phyloP scores from a whole-genome alignment of 2,888 invertebrate genomes.

The Sinhomidia bicolor region DNA sequence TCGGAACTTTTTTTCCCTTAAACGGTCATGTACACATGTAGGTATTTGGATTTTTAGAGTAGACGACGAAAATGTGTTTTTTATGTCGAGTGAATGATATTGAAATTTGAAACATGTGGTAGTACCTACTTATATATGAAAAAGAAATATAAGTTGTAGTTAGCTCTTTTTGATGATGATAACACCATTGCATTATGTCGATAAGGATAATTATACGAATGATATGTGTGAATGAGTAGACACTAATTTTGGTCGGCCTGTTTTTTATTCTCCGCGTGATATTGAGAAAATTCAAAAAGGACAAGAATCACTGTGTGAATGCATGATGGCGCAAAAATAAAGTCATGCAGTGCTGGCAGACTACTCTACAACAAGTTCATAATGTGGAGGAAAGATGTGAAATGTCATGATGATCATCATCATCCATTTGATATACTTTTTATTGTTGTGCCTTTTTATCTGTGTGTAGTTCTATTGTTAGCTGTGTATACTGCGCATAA shows the following conservation, averaged over 20 bases:
- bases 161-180: too few relatives aligned
- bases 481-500: not conserved
- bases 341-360: not conserved
- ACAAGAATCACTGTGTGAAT: conserved; percentile 50
- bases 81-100: not conserved
- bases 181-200: not conserved
- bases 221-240: conserved; percentile 61
- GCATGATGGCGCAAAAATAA: conserved; percentile 13
- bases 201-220: conserved; percentile 30
- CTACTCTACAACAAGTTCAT: conserved; percentile 9
- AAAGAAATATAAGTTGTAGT: not conserved
- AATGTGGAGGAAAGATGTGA: conserved; percentile 8
- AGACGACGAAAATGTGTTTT: not conserved
- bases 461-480: conserved; percentile 5
- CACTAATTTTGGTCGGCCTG: conserved; percentile 68
- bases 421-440: not conserved
- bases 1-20: not conserved
- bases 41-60: conserved; percentile 24
- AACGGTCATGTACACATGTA: conserved; percentile 26
- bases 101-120: not conserved
- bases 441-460: not conserved
- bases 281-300: conserved; percentile 49
- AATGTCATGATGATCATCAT: conserved; percentile 29
- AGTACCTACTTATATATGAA: too few relatives aligned
- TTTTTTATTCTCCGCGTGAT: conserved; percentile 47